Base-by-base conservation (phyloP, 23 tunicate species). In the Pegea sp. region DNA sequence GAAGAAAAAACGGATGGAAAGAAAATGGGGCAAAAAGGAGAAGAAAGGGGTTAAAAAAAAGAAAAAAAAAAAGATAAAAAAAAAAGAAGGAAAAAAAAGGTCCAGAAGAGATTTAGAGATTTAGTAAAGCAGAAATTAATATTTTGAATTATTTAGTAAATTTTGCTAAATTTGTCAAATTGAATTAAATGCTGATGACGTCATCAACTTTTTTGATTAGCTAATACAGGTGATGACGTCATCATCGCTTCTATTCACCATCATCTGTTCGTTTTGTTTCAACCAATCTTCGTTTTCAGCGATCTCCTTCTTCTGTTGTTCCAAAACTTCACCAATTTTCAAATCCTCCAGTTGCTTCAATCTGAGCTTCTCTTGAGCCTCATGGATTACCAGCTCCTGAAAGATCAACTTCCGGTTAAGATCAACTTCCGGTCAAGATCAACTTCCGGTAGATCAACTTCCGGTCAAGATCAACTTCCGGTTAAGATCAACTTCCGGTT, bases 301-400 rank as follows among this genome's bases (percentile, higher is more conserved):
- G 5, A 70, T 72, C 49, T 73, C 60, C 4, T 38, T 43, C 52
- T 67, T 57, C 48, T 84, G 95, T 32, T 34, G 31, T 19, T 49
- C 64, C 5, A 84, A 49, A 26, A 30, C 58, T 44, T 53, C 54
- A 22, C 64, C 42, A 27, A 84, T 27, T 29, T 55, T 59, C 22
- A 42, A 38, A n/a, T 73, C 76, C 29, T 84, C 95, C 33, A 52
- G 20, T 33, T 84, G 70, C 16, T 30, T 64, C 63, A 48, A 52
- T 13, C 74, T 67, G 27, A 84, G 44, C 26, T 58, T 74, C 53
- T 65, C 76, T 44, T 74, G 71, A 46, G 95, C 84, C 48, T 84
- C 95, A 54, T 68, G 76, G 50, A 67, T 63, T 38, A 52, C 57
- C 64, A 84, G 48, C 44, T 84, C 95, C 95, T 84, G 31, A 28